These are phyloP conservation scores for Dermatemys mawii DNA, from an alignment of 2,113 vertebrate species.

Conservation along the genomic window DNA sequence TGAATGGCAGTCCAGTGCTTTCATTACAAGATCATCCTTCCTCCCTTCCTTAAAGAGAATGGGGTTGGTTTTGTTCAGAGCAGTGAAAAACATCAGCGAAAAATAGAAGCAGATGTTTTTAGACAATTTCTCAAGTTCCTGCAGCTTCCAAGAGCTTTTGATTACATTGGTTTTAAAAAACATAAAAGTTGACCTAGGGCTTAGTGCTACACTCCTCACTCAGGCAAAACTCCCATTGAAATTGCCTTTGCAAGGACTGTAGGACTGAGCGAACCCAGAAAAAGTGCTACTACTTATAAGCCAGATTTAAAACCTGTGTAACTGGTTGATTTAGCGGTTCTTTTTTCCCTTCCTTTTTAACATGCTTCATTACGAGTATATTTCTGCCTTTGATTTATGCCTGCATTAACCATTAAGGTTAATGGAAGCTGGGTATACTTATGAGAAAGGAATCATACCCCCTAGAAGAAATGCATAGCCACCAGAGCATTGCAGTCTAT, in stretches of 20 bases:
- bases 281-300: slow-evolving; percentile 25
- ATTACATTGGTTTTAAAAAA: slow-evolving; percentile 53
- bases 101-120: slow-evolving; percentile 64
- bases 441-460: neutral
- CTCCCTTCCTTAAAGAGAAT: neutral
- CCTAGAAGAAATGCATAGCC: neutral
- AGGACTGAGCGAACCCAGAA: neutral
- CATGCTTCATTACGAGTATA: neutral
- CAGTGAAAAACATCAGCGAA: slow-evolving; percentile 18
- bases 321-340: neutral
- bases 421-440: neutral
- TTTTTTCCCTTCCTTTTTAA: neutral
- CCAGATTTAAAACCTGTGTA: neutral
- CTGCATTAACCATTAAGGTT: neutral
- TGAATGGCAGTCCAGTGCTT: neutral
- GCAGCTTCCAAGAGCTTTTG: slow-evolving; percentile 62
- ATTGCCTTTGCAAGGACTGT: neutral
- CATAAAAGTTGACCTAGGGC: neutral
- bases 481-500: neutral
- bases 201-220: slow-evolving; percentile 22
- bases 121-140: slow-evolving; percentile 46
- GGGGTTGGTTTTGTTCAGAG: slow-evolving; percentile 29
- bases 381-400: neutral
- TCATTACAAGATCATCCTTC: neutral
- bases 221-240: slow-evolving; percentile 34